Evolutionary conservation across 2,797 vertebrate genomes (phyloP).

Genomic region (Heteromormyrus szaboi): DNA sequence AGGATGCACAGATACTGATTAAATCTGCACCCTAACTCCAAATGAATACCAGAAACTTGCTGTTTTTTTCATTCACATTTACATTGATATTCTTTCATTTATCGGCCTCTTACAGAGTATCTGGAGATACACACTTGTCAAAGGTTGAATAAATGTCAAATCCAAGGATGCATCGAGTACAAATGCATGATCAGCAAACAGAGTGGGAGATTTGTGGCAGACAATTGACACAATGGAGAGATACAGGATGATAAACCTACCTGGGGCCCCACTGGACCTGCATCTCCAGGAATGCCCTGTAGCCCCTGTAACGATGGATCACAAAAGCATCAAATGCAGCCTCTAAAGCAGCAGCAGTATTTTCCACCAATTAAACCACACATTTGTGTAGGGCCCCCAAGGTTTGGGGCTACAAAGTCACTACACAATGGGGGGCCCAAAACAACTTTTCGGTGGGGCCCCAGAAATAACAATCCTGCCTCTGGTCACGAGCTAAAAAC

Average conservation of each 20-base stretch:
- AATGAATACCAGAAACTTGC: neutral
- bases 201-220: neutral
- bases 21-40: neutral
- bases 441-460: neutral
- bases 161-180: neutral
- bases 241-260: conserved; percentile 37
- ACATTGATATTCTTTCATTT: neutral
- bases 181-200: neutral
- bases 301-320: conserved; percentile 49
- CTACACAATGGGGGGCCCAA: neutral
- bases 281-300: conserved; percentile 51
- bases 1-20: neutral
- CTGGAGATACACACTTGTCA: neutral
- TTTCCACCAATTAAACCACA: neutral
- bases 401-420: neutral
- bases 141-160: neutral
- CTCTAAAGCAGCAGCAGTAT: neutral
- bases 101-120: neutral
- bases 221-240: neutral
- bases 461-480: neutral
- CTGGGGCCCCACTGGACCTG: conserved; percentile 48
- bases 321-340: neutral
- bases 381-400: neutral
- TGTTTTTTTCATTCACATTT: neutral
- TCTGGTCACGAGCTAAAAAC: neutral